Evolutionary conservation across 2,113 vertebrate species (phyloP), one percentile per base, ranked within the genome.

Genomic region (Etheostoma cragini): DNA sequence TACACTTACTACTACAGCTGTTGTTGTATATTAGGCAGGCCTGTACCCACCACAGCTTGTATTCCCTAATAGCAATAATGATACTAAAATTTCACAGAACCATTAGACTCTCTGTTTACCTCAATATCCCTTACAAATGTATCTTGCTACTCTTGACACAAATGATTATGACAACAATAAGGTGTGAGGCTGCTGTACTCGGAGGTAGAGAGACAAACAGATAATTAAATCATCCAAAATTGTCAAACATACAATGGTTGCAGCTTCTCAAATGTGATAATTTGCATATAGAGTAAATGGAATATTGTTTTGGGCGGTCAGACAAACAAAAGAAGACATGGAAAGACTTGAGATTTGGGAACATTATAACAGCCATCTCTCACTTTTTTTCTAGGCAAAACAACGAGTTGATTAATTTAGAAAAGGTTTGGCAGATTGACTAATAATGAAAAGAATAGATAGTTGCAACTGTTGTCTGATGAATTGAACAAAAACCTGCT

Each of bases 111-210:
- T 53, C 67, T 61, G 80, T 83, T 74, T 30, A 19, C 21, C 60
- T 61, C 3, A 17, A 46, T 1, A 72, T 54, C 38, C 19, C 30
- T 50, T 33, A 54, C 6, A 50, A 60, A 80, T 67, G 0, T 49
- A 42, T 69, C 6, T 69, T 60, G 61, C 62, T 49, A 47, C 33
- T 53, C 61, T 54, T 69, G 68, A 82, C 54, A 54, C 50, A 45
- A 52, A 71, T 63, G 21, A 65, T 66, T 49, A 70, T 30, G 54
- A 81, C 58, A 80, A 64, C 68, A 83, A 45, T 16, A 60, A 82
- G 54, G 56, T 61, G 72, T 52, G 66, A 69, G 57, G 65, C 74
- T 90, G 85, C 75, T 78, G 80, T 84, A 80, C 75, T 15, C 14
- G 16, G 14, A 81, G 69, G 61, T 8, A 30, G 54, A 66, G 38